These are phyloP conservation scores for Lasioglossum oenotherae DNA, from an alignment of 2,888 invertebrate species.

Conservation along the genomic window DNA sequence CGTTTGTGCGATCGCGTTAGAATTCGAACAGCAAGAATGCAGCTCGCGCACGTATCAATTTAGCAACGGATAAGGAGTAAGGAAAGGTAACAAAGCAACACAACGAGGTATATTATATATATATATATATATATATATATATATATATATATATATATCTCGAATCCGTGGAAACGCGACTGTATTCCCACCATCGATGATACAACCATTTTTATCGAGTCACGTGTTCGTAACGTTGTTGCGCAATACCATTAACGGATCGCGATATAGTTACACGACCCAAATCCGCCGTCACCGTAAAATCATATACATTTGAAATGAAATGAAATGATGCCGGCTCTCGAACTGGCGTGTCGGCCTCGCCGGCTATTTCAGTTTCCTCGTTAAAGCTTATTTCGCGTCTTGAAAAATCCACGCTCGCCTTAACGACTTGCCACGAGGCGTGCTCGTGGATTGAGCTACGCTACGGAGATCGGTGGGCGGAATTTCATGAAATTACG, in stretches of 20 bases:
- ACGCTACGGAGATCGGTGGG: background rate
- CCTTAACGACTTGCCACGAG: background rate
- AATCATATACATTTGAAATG: slow-evolving; percentile 34
- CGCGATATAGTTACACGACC: slow-evolving; percentile 55
- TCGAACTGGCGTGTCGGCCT: background rate
- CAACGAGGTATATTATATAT: background rate
- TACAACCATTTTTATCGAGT: slow-evolving; percentile 54
- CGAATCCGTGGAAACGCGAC: slow-evolving; percentile 41
- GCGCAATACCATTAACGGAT: slow-evolving; percentile 57
- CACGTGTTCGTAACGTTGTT: slow-evolving; percentile 48
- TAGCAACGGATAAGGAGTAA: background rate
- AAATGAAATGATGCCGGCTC: slow-evolving; percentile 10
- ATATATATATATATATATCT: background rate
- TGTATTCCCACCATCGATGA: slow-evolving; percentile 59
- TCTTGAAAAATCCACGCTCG: slow-evolving; percentile 1
- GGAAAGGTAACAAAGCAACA: slow-evolving; percentile 20
- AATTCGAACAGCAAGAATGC: background rate
- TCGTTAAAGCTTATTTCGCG: background rate
- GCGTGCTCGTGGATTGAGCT: background rate
- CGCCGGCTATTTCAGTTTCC: background rate
- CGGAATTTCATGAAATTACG: background rate
- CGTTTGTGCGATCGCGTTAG: background rate
- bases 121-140: background rate
- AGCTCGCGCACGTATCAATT: background rate
- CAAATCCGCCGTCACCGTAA: slow-evolving; percentile 52